Evolutionary conservation across 2,888 invertebrate species (phyloP), one percentile per base, ranked within the genome.

Genomic region (Steinernema hermaphroditum): DNA sequence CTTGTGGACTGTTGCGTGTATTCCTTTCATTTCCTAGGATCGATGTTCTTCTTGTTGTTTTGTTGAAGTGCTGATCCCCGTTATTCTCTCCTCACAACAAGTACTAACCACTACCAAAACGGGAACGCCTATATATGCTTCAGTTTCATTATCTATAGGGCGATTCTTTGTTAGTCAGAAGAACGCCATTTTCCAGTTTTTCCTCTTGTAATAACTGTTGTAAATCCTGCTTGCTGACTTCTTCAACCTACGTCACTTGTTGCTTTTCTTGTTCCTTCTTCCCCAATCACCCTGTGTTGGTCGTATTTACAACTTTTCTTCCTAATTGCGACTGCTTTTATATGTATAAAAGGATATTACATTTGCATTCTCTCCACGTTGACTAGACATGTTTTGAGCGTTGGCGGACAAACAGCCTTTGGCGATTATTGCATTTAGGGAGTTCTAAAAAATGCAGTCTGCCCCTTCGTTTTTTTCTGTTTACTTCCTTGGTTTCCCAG

Each of bases 1-100:
- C 62, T 62, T 62, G 62, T 62, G 62, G 62, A 62, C 62, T 62
- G 32, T 62, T 62, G 62, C 62, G 62, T 62, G 62, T 62, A 62
- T 29, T n/a, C 34, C 16, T 32, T 29, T 62, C 62, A 29, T 32
- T 16, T 29, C 27, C 62, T 62, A 54, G 54, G 54, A 27, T 54
- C 54, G 9, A 27, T 27, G 54, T 54, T 54, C 54, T 54, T 54
- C 54, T 22, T 54, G 54, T 54, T 54, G 27, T 19, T 4, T 54
- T 54, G 54, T 54, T 54, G 54, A 54, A 54, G 54, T 54, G 54
- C 62, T 62, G 62, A 62, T 62, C 34, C 34, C 62, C 62, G 62
- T 32, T 62, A 29, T 32, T 32, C 32, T 62, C 32, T 34, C 32
- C 32, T 62, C 62, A 37, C 32, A 14, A 54, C 54, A n/a, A 29